Base-by-base conservation (phyloP, 2,113 vertebrate species). In the Monopterus albus region DNA sequence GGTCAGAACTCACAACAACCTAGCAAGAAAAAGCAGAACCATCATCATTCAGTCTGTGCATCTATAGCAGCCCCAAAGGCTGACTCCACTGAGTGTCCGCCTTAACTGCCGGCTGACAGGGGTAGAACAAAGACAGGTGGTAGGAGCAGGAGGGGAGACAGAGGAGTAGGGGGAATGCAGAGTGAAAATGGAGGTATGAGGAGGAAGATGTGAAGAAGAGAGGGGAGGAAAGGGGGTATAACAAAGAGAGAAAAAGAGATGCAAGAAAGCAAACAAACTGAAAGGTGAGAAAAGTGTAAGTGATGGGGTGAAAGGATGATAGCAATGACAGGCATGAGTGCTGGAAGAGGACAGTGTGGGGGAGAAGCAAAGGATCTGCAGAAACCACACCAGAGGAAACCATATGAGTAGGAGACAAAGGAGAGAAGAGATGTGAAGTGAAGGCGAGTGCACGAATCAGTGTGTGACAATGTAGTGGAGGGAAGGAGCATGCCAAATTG, bases 41-140 rank as follows among this genome's bases (percentile, higher is more conserved):
- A 80, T 79, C 71, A 66, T 78, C 57, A 72, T 78, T 79, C 79
- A 81, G 68, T 69, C 59, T 20, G 39, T 50, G 64, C 63, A 65
- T 64, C 57, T n/a, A 21, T 56, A 46, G 67, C 64, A 59, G 63
- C 72, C 52, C 72, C 52, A 50, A 36, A 11, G 3, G 46, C 75
- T 57, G 64, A 66, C 49, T 73, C 70, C 29, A 59, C 59, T 12
- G 28, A 67, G 31, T 31, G 46, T 35, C 74, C 49, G 2, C 68
- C 50, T 45, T 42, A 72, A 77, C 69, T 51, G 65, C 70, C n/a
- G 47, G 26, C 69, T 78, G 75, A 72, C 72, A 77, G 63, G 50
- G 50, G 62, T 50, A 72, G 70, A 67, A 78, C 75, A 80, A 66
- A 88, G 78, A 84, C 71, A 82, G 78, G 82, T 79, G 71, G 78